Conservation (phyloP, 2,797 vertebrate species). For the Synanceia verrucosa region DNA sequence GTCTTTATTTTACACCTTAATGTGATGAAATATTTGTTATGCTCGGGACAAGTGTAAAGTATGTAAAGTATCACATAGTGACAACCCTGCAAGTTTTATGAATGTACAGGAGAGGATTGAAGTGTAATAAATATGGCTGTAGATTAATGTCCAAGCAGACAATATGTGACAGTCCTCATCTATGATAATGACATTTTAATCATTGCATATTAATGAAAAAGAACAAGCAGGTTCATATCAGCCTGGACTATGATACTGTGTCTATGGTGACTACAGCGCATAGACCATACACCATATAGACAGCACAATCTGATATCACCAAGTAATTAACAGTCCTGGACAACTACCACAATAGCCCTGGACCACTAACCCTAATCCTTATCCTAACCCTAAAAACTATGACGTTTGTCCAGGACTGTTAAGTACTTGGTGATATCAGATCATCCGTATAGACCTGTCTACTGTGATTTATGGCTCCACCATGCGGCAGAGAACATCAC, state of each 20-base stretch:
- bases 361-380: too few species aligned
- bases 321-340: too few species aligned
- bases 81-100: background rate
- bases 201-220: background rate
- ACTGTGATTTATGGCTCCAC: slow-evolving; percentile 60
- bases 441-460: slow-evolving; percentile 7
- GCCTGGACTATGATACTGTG: background rate
- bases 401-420: too few species aligned
- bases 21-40: background rate
- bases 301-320: too few species aligned
- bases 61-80: too few species aligned
- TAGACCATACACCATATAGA: too few species aligned
- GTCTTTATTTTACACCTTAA: background rate
- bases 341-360: too few species aligned
- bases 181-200: background rate
- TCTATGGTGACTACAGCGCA: too few species aligned
- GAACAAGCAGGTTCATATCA: background rate
- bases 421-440: too few species aligned
- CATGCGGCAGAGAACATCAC: slow-evolving; percentile 49
- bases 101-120: background rate
- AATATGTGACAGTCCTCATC: background rate
- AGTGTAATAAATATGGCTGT: background rate
- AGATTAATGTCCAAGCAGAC: background rate
- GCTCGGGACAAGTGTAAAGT: background rate
- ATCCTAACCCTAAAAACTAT: too few species aligned